Conservation (phyloP, 1,140 invertebrate genomes). For the Heliothis virescens region DNA sequence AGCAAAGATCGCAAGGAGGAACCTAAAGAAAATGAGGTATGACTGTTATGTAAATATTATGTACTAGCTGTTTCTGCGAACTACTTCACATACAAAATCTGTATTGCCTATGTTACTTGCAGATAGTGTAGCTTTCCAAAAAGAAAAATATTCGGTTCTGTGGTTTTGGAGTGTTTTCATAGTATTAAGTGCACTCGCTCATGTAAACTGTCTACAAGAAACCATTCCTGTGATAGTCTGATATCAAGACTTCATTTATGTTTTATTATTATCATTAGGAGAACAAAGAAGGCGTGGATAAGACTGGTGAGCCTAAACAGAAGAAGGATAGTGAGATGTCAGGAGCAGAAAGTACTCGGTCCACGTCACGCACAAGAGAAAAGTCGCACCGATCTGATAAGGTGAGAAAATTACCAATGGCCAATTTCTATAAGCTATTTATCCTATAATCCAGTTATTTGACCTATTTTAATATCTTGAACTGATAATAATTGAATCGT, state of each 20-base stretch:
- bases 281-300: slow-evolving; percentile 66
- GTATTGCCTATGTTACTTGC: too few relatives aligned
- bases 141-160: too few relatives aligned
- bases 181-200: too few relatives aligned
- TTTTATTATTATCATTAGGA: too few relatives aligned
- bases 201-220: too few relatives aligned
- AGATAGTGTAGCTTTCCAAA: too few relatives aligned
- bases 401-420: slow-evolving; percentile 61
- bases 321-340: slow-evolving; percentile 75
- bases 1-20: slow-evolving; percentile 78
- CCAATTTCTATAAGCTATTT: too few relatives aligned
- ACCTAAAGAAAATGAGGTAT: slow-evolving; percentile 69
- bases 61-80: background rate
- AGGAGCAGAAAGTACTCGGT: slow-evolving; percentile 71
- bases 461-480: too few relatives aligned
- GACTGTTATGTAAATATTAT: slow-evolving; percentile 1
- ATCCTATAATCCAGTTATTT: background rate
- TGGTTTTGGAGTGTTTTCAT: too few relatives aligned
- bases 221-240: too few relatives aligned
- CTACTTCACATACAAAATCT: too few relatives aligned
- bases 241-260: too few relatives aligned
- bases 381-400: slow-evolving; percentile 78
- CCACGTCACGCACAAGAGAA: slow-evolving; percentile 74
- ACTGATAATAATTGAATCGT: background rate
- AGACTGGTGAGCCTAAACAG: slow-evolving; percentile 59